Conservation (phyloP, 2,888 invertebrate species). For the Unio pictorum region DNA sequence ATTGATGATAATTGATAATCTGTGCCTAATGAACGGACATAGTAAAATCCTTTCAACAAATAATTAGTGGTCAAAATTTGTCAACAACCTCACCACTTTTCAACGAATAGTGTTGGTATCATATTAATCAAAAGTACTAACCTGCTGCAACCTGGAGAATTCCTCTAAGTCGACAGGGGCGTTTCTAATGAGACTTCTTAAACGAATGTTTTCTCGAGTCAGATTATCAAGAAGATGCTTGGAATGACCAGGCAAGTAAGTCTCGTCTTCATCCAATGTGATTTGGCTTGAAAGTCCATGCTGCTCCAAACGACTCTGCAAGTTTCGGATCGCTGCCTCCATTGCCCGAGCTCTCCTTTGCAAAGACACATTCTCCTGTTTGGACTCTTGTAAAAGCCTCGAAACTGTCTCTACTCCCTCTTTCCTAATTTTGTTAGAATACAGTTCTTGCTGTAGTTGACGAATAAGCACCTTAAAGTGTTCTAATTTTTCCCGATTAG, state of each 20-base stretch:
- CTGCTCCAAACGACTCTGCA: constrained; percentile 51
- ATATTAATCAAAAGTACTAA: constrained; percentile 10
- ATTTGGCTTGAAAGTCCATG: constrained; percentile 48
- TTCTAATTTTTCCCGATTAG: constrained; percentile 48
- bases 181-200: constrained; percentile 40
- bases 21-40: no score
- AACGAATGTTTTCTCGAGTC: constrained; percentile 55
- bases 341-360: constrained; percentile 43
- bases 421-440: constrained; percentile 46
- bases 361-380: constrained; percentile 45
- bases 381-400: constrained; percentile 52
- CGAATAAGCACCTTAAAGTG: constrained; percentile 40
- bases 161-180: constrained; percentile 45
- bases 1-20: no score
- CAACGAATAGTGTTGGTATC: no score
- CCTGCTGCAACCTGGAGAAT: constrained; percentile 38
- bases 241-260: constrained; percentile 56
- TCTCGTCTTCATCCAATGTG: constrained; percentile 51
- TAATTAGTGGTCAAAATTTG: constrained; percentile 5
- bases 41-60: not conserved
- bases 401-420: constrained; percentile 59
- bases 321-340: constrained; percentile 51
- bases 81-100: constrained; percentile 1
- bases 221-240: constrained; percentile 58
- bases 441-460: constrained; percentile 49